Conservation (phyloP, 1,140 invertebrate species). For the Diploscapter pachys region DNA sequence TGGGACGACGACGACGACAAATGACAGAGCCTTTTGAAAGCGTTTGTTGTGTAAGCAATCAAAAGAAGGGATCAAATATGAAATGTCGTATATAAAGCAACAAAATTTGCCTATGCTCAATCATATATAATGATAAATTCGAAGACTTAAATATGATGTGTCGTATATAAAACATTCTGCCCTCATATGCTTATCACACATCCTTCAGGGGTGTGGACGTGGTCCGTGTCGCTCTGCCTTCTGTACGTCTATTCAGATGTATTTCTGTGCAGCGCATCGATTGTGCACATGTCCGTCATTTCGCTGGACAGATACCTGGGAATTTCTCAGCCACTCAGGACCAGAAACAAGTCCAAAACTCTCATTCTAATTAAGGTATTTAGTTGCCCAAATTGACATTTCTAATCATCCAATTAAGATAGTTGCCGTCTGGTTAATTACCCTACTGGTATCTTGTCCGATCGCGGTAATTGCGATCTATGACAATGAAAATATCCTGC, state of each 20-base stretch:
- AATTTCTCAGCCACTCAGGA: constrained; percentile 81
- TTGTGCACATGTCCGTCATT: constrained; percentile 96
- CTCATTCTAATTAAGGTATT: constrained; percentile 67
- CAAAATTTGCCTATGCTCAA: not conserved
- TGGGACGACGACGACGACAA: too few species aligned
- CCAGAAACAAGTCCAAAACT: constrained; percentile 71
- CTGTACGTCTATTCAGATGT: constrained; percentile 90
- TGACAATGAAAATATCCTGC: constrained; percentile 61
- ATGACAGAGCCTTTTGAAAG: too few species aligned
- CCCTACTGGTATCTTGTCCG: constrained; percentile 79
- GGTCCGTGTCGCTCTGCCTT: constrained; percentile 81
- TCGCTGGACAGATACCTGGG: constrained; percentile 80
- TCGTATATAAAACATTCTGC: not conserved
- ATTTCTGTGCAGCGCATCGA: constrained; percentile 85
- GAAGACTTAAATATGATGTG: constrained; percentile 4
- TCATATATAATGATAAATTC: not conserved
- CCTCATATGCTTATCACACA: constrained; percentile 24
- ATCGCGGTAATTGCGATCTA: constrained; percentile 78
- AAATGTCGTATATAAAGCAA: constrained; percentile 12
- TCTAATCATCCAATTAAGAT: constrained; percentile 68
- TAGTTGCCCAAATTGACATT: too few species aligned
- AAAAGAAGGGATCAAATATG: too few species aligned
- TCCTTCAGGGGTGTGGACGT: constrained; percentile 81
- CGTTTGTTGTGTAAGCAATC: too few species aligned
- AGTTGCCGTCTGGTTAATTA: constrained; percentile 77